Conservation (phyloP, 2,888 invertebrate genomes). For the Acronicta psi region DNA sequence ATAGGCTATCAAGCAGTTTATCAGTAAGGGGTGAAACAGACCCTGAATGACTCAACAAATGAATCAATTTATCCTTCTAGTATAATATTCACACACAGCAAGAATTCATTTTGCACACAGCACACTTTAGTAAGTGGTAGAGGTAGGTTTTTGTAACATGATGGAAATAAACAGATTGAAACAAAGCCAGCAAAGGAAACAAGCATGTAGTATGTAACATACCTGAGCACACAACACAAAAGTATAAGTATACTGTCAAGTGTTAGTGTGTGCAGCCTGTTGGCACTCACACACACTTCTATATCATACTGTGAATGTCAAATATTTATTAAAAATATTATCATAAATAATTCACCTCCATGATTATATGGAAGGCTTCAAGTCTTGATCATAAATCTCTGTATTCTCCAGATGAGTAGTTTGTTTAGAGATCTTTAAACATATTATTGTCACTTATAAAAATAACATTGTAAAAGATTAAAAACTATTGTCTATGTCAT, state of each 20-base stretch:
- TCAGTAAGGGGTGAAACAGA: no score
- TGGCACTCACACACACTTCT: conserved; percentile 1
- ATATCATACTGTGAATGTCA: conserved; percentile 29
- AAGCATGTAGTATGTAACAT: conserved; percentile 35
- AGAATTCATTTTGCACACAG: conserved; percentile 8
- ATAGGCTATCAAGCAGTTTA: no score
- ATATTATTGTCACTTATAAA: conserved; percentile 2
- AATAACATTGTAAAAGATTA: not conserved
- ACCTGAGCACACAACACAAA: conserved; percentile 29
- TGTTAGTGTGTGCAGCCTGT: not conserved
- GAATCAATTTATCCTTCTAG: not conserved
- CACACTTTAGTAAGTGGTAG: not conserved
- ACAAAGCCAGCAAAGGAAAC: conserved; percentile 35
- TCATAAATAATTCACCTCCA: not conserved
- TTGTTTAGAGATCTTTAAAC: not conserved
- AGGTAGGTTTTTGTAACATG: not conserved
- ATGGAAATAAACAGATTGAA: conserved; percentile 1
- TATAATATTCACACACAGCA: conserved; percentile 7
- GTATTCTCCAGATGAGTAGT: not conserved
- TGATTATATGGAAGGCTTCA: not conserved
- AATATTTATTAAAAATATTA: conserved; percentile 5
- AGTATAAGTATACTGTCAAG: conserved; percentile 2
- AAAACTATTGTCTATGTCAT: not conserved
- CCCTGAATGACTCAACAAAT: not conserved
- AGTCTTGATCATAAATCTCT: not conserved